These are phyloP conservation scores for Hycleus phaleratus DNA, from an alignment of 1,140 invertebrate genomes.

Conservation along the genomic window DNA sequence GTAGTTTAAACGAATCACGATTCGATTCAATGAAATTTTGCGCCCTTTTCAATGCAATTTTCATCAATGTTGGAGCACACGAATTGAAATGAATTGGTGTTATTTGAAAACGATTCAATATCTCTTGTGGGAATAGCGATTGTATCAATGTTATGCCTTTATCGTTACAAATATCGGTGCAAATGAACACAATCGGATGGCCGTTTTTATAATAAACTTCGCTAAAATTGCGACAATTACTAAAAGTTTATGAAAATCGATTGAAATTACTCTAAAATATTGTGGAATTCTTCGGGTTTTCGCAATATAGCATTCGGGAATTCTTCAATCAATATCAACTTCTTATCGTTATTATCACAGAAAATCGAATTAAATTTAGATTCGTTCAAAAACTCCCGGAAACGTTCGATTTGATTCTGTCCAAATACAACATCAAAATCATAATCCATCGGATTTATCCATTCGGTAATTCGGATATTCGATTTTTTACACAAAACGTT, in stretches of 20 bases:
- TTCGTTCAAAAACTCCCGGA: slow-evolving; percentile 59
- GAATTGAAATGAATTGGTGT: slow-evolving; percentile 56
- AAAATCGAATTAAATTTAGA: slow-evolving; percentile 61
- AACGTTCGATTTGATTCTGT: slow-evolving; percentile 53
- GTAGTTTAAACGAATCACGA: slow-evolving; percentile 46
- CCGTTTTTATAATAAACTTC: slow-evolving; percentile 54
- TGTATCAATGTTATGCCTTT: slow-evolving; percentile 48
- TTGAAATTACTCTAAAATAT: slow-evolving; percentile 53
- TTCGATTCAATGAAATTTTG: slow-evolving; percentile 46
- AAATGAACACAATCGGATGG: slow-evolving; percentile 62
- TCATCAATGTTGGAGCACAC: slow-evolving; percentile 54
- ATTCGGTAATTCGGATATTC: slow-evolving; percentile 54
- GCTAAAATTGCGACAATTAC: slow-evolving; percentile 42
- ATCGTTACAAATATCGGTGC: slow-evolving; percentile 54
- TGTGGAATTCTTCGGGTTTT: slow-evolving; percentile 51
- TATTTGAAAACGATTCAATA: slow-evolving; percentile 53
- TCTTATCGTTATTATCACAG: slow-evolving; percentile 37
- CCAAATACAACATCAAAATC: slow-evolving; percentile 41
- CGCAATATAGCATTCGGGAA: slow-evolving; percentile 62
- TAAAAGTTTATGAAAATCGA: slow-evolving; percentile 6
- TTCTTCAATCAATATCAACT: slow-evolving; percentile 61
- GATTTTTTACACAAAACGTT: slow-evolving; percentile 51
- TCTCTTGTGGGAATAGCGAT: slow-evolving; percentile 53
- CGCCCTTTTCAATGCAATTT: slow-evolving; percentile 56
- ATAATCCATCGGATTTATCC: slow-evolving; percentile 62